Evolutionary conservation across 2,888 invertebrate genomes (phyloP).

Genomic region (Acleris sparsana): DNA sequence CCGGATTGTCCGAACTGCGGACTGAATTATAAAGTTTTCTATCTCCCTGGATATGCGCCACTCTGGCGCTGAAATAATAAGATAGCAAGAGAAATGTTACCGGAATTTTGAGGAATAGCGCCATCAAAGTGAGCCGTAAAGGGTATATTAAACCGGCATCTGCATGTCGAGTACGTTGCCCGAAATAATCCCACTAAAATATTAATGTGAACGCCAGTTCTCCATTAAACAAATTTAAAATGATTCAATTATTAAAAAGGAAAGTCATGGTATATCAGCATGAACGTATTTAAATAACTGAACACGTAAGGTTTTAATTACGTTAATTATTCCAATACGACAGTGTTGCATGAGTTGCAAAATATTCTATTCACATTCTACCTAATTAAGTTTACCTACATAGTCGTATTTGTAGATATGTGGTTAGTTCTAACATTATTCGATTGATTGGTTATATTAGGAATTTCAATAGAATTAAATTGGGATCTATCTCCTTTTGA

Average conservation of each 20-base stretch:
- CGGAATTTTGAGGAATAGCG: slow-evolving; percentile 31
- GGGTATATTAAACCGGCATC: slow-evolving; percentile 29
- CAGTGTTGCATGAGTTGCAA: slow-evolving; percentile 6
- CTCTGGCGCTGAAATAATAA: slow-evolving; percentile 36
- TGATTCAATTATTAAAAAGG: slow-evolving; percentile 28
- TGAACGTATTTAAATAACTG: slow-evolving; percentile 8
- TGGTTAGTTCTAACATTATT: slow-evolving; percentile 28
- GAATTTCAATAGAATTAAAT: slow-evolving; percentile 28
- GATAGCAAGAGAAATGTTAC: slow-evolving; percentile 35
- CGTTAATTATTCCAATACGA: slow-evolving; percentile 1
- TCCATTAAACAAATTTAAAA: slow-evolving; percentile 24
- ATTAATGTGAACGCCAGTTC: slow-evolving; percentile 25
- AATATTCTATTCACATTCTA: neutral
- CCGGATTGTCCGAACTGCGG: slow-evolving; percentile 36
- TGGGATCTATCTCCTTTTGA: slow-evolving; percentile 19
- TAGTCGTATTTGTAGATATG: neutral
- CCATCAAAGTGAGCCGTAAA: slow-evolving; percentile 36
- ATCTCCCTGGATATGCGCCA: slow-evolving; percentile 34
- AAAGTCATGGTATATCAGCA: slow-evolving; percentile 13
- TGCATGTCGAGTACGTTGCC: slow-evolving; percentile 31
- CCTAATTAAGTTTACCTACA: too few species aligned
- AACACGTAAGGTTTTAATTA: slow-evolving; percentile 12
- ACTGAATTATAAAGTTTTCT: slow-evolving; percentile 38
- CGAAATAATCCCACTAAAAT: slow-evolving; percentile 36
- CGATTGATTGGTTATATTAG: slow-evolving; percentile 14